Percentiles rank a stretch among this genome's conserved stretches.
Conservation (phyloP, 2,797 vertebrate species). For the Gobio occitaniae region DNA sequence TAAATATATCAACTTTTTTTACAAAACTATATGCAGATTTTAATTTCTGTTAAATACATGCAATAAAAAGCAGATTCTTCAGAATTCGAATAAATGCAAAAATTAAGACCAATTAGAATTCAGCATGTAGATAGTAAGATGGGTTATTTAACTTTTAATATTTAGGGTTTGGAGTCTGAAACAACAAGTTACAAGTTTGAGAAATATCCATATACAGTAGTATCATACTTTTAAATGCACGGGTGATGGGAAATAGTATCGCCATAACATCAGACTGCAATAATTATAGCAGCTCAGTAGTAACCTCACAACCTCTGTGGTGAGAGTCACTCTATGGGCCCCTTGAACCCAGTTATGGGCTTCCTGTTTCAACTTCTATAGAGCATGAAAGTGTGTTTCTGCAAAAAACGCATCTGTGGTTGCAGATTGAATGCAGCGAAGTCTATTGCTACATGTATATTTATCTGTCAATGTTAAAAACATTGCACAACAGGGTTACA, state of each 20-base stretch:
- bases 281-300: constrained; percentile 31
- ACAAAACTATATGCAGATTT: neutral
- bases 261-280: neutral
- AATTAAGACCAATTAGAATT: neutral
- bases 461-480: neutral
- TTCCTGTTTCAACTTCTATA: constrained; percentile 76
- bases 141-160: neutral
- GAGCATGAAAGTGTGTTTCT: constrained; percentile 50
- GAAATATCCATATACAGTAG: neutral
- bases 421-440: constrained; percentile 53
- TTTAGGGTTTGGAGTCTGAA: constrained; percentile 1
- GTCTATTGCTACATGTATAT: constrained; percentile 21
- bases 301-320: constrained; percentile 46
- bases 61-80: neutral
- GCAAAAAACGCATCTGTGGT: constrained; percentile 18
- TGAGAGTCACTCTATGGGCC: constrained; percentile 58
- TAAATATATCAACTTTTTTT: neutral
- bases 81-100: neutral
- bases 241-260: neutral
- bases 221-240: neutral
- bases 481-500: neutral
- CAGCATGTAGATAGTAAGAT: neutral
- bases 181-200: neutral
- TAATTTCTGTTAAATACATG: neutral
- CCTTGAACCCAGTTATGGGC: constrained; percentile 65